A percentile compares a stretch with the other conserved stretches of the same genome.
phyloP scores from a whole-genome alignment of 1,140 invertebrate species.

The Polyergus mexicanus region DNA sequence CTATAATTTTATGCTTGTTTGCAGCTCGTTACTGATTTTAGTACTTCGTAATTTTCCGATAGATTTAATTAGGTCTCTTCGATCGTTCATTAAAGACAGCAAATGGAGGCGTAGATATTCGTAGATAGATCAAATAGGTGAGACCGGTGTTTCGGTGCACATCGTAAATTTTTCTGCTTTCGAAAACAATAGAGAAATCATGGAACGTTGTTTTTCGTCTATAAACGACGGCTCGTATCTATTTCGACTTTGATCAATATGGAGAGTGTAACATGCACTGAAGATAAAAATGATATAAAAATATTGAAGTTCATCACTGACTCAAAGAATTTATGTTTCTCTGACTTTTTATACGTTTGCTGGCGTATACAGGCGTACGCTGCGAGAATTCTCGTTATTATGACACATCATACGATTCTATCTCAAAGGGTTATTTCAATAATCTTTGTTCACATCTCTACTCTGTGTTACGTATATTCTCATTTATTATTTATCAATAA shows the following conservation, averaged over 20 bases:
- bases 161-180: slow-evolving; percentile 4
- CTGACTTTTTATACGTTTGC: not conserved
- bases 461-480: not conserved
- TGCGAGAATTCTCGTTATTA: not conserved
- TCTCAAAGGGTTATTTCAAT: slow-evolving; percentile 4
- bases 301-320: slow-evolving; percentile 12
- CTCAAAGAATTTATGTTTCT: not conserved
- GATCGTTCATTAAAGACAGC: not conserved
- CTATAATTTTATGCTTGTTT: slow-evolving; percentile 8
- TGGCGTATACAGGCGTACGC: not conserved
- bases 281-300: slow-evolving; percentile 47
- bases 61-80: not conserved
- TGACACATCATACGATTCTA: not conserved
- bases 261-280: not conserved
- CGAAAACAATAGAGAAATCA: slow-evolving; percentile 31
- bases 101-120: slow-evolving; percentile 12
- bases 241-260: not conserved
- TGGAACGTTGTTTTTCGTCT: not conserved
- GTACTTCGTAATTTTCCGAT: slow-evolving; percentile 12
- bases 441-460: not conserved
- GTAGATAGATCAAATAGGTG: slow-evolving; percentile 37
- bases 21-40: slow-evolving; percentile 17
- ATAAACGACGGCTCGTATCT: not conserved
- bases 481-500: not conserved
- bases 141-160: not conserved